Percentiles rank a stretch among this genome's conserved stretches.
phyloP scores from a whole-genome alignment of 2,113 vertebrate species.

The Tenrec ecaudatus region DNA sequence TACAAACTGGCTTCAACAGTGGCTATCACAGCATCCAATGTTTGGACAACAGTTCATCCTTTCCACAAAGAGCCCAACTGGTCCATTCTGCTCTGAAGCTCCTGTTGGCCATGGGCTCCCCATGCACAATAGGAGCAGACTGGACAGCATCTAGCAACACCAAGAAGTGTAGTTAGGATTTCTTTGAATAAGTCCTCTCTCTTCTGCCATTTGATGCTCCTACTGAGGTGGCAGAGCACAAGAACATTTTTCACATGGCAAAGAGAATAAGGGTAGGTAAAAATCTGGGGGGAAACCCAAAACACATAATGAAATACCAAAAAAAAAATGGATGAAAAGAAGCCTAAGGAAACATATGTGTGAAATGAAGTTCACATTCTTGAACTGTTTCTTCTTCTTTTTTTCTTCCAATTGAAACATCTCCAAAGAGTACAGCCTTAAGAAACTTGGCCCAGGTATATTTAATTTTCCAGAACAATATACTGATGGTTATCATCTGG shows the following conservation, averaged over 20 bases:
- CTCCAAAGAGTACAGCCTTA: slow-evolving; percentile 75
- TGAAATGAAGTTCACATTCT: slow-evolving; percentile 80
- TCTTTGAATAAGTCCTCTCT: neutral
- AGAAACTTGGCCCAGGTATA: slow-evolving; percentile 79
- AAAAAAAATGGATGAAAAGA: slow-evolving; percentile 20
- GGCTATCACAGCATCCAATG: neutral
- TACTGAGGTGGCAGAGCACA: neutral
- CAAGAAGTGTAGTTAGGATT: neutral
- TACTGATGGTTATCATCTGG: slow-evolving; percentile 79
- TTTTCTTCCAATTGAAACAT: slow-evolving; percentile 66
- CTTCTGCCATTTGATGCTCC: neutral
- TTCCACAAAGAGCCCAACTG: neutral
- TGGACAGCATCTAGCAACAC: neutral
- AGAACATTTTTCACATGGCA: neutral
- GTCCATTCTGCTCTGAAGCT: neutral
- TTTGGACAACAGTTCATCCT: neutral
- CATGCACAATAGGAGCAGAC: neutral
- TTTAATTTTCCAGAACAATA: slow-evolving; percentile 80
- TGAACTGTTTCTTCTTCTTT: slow-evolving; percentile 39
- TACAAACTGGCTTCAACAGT: neutral
- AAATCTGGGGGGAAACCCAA: slow-evolving; percentile 62
- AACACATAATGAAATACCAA: slow-evolving; percentile 16
- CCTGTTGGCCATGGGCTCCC: neutral
- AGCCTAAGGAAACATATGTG: slow-evolving; percentile 71
- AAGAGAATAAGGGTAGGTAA: neutral